Base-by-base conservation (phyloP, 2,113 vertebrate genomes). In the Dasyornis broadbenti region DNA sequence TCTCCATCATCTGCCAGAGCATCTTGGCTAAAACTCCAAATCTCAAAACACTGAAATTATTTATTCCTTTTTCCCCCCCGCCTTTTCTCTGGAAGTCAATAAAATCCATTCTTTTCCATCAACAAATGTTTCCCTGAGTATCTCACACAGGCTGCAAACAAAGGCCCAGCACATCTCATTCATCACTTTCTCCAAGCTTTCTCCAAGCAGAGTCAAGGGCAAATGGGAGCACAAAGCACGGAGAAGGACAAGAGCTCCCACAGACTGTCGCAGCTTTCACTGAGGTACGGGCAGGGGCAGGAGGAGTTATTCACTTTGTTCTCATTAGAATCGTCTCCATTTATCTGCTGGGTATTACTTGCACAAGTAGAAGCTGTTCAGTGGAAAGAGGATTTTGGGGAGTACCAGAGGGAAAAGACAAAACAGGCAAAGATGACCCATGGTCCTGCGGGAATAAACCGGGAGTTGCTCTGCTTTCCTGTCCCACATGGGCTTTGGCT, bases 71-170 rank as follows among this genome's bases (percentile, higher is more conserved):
- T 27, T 20, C 7, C 1, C 0, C 3, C 8, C 2, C 12, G 6
- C 9, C 6, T 20, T 44, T 52, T n/a, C 53, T 59, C 22, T 56
- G 23, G 22, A 78, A 89, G 44, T 86, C 70, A 91, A 91, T 90
- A 94, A 91, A 96, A 82, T 60, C 44, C 73, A 76, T 87, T 94
- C 39, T 94, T 91, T 94, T 57, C 65, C 40, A 82, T 50, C 75
- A 96, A n/a, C 60, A 91, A 92, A n/a, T 15, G 27, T 71, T 84
- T 95, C 50, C 31, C 73, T 5, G 31, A 92, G 77, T 66, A 50
- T 81, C 56, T 94, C 66, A 49, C 82, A 44, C 2, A 5, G 42
- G 64, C 75, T 80, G 66, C 6, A 18, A 84, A 89, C 82, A 95
- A 94, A 90, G 70, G 40, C 85, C 40, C 53, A 52, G 72, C 9